A percentile compares a stretch with the other conserved stretches of the same genome.
Evolutionary conservation across 2,113 vertebrate species (phyloP).

Genomic region (Nansenia antarctica): DNA sequence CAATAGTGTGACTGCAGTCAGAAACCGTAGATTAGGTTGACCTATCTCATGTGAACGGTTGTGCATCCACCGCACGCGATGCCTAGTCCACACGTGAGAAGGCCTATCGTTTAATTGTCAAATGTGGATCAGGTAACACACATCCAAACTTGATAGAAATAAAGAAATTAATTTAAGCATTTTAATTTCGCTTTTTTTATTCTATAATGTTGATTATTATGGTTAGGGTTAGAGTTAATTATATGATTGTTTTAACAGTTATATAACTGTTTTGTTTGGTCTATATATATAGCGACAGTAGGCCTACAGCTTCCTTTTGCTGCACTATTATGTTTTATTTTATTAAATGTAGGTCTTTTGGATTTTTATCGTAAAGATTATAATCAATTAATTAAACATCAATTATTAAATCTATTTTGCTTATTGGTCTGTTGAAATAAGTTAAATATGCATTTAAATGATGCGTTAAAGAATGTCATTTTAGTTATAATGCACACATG

Average conservation of each 20-base stretch:
- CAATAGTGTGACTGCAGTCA: too few species aligned
- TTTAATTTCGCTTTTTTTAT: slow-evolving; percentile 5
- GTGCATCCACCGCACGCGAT: too few species aligned
- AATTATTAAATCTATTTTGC: neutral
- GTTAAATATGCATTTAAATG: neutral
- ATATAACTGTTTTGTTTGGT: too few species aligned
- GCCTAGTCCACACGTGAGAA: neutral
- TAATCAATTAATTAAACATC: neutral
- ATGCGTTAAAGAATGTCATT: neutral
- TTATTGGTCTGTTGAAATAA: too few species aligned
- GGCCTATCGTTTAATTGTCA: neutral
- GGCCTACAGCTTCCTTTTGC: neutral
- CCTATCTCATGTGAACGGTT: too few species aligned
- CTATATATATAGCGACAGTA: too few species aligned
- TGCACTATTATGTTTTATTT: neutral
- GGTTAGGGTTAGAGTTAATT: neutral
- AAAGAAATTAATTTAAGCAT: neutral
- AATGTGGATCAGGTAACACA: slow-evolving; percentile 24
- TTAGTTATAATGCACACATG: neutral
- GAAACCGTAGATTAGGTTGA: too few species aligned
- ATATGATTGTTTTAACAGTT: neutral
- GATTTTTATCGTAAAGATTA: too few species aligned
- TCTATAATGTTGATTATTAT: neutral
- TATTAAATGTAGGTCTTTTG: too few species aligned
- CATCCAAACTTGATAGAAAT: slow-evolving; percentile 4